Conservation (phyloP, 1,140 invertebrate genomes). For the Apis mellifera region DNA sequence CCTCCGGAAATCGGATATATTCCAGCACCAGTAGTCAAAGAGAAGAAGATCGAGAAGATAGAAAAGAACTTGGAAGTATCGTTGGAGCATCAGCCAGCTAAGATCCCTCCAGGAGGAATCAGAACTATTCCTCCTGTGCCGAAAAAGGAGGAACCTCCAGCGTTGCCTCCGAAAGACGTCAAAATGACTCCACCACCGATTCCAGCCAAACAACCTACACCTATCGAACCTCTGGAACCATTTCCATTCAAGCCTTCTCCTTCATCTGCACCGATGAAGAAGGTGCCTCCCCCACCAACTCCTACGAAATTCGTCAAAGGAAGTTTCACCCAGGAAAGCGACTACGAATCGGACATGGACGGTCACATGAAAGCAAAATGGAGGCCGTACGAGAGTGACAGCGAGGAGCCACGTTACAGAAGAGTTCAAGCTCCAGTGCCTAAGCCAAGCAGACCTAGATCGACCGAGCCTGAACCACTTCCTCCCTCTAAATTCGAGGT, state of each 20-base stretch:
- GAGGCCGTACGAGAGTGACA: slow-evolving; percentile 86
- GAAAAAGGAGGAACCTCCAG: slow-evolving; percentile 71
- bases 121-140: slow-evolving; percentile 80
- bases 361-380: slow-evolving; percentile 81
- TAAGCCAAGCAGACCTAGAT: slow-evolving; percentile 78
- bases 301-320: slow-evolving; percentile 85
- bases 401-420: slow-evolving; percentile 83
- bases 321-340: slow-evolving; percentile 83
- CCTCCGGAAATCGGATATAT: slow-evolving; percentile 86
- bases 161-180: slow-evolving; percentile 79
- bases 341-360: slow-evolving; percentile 88
- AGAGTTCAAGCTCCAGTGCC: slow-evolving; percentile 81
- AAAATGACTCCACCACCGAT: slow-evolving; percentile 75
- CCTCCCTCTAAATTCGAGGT: slow-evolving; percentile 84
- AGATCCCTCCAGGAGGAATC: slow-evolving; percentile 81
- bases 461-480: slow-evolving; percentile 82
- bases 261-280: slow-evolving; percentile 55
- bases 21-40: slow-evolving; percentile 75
- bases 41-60: slow-evolving; percentile 83
- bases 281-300: slow-evolving; percentile 81
- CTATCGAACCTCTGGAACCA: slow-evolving; percentile 75
- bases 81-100: slow-evolving; percentile 81
- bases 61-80: slow-evolving; percentile 83
- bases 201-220: slow-evolving; percentile 73
- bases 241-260: slow-evolving; percentile 77